A percentile compares a stretch with the other conserved stretches of the same genome.
Evolutionary conservation across 2,888 invertebrate species (phyloP).

Genomic region (Noctua janthe): DNA sequence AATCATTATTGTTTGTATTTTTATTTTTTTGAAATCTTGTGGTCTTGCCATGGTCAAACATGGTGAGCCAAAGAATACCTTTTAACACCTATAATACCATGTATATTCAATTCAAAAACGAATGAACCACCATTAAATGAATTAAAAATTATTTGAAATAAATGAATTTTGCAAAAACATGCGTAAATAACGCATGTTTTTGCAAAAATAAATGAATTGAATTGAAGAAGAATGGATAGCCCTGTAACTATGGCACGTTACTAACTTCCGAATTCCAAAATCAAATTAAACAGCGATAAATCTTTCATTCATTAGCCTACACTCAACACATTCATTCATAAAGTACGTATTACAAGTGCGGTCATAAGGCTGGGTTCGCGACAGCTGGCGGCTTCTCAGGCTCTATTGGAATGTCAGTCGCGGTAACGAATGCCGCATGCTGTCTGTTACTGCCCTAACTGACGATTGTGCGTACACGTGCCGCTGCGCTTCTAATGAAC

Average conservation of each 20-base stretch:
- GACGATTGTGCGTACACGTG: constrained; percentile 76
- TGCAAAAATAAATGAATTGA: too few relatives aligned
- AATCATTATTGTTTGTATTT: too few relatives aligned
- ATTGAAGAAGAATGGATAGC: not conserved
- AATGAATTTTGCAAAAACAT: too few relatives aligned
- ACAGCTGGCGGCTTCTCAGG: constrained; percentile 69
- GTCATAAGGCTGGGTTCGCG: constrained; percentile 68
- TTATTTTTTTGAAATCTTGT: too few relatives aligned
- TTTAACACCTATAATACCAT: too few relatives aligned
- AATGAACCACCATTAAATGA: too few relatives aligned
- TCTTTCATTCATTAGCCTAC: constrained; percentile 69
- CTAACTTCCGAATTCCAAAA: not conserved
- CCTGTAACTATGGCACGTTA: too few relatives aligned
- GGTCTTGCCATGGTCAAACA: too few relatives aligned
- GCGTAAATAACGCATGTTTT: too few relatives aligned
- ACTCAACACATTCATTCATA: constrained; percentile 78
- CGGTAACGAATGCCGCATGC: constrained; percentile 78
- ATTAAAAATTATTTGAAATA: too few relatives aligned
- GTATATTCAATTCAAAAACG: too few relatives aligned
- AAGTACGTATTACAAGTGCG: constrained; percentile 68
- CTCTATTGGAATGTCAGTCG: constrained; percentile 83
- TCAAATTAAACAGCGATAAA: constrained; percentile 27
- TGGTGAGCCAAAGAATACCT: too few relatives aligned
- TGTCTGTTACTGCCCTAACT: constrained; percentile 74
- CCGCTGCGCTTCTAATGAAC: constrained; percentile 69